phyloP scores from a whole-genome alignment of 2,113 vertebrate genomes.

The Gymnogyps californianus region DNA sequence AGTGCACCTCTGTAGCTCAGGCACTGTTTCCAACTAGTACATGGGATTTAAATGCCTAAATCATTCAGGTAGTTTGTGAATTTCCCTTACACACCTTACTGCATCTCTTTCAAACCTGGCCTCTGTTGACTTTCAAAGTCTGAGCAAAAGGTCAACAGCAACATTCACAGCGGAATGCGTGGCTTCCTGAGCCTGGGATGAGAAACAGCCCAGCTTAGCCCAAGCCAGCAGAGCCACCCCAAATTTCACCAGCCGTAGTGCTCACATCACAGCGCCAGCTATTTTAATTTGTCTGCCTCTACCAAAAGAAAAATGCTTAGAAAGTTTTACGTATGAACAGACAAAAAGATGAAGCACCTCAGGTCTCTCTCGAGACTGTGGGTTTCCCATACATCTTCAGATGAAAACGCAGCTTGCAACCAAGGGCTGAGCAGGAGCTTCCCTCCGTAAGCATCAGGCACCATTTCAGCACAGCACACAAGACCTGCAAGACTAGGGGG shows the following conservation, averaged over 20 bases:
- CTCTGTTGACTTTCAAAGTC: neutral
- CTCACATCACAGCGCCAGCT: neutral
- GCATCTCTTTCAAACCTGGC: neutral
- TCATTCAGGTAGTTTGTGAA: neutral
- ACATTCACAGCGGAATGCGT: neutral
- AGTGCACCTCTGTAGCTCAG: neutral
- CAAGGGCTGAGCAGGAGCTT: neutral
- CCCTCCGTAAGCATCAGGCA: neutral
- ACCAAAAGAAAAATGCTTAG: neutral
- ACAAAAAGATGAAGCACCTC: neutral
- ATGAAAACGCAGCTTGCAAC: neutral
- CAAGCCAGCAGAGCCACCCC: neutral
- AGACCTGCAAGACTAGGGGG: neutral
- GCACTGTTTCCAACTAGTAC: neutral
- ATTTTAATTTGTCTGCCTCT: neutral
- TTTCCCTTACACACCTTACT: neutral
- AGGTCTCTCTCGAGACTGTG: neutral
- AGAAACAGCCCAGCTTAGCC: neutral
- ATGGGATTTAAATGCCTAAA: neutral
- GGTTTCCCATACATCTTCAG: neutral
- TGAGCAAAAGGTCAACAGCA: neutral
- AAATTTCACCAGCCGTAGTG: rapidly evolving
- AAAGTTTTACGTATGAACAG: neutral
- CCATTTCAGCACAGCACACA: neutral
- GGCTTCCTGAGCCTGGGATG: neutral